These are phyloP conservation scores for Ceratosolen solmsi DNA, from an alignment of 1,140 invertebrate genomes.

Conservation along the genomic window DNA sequence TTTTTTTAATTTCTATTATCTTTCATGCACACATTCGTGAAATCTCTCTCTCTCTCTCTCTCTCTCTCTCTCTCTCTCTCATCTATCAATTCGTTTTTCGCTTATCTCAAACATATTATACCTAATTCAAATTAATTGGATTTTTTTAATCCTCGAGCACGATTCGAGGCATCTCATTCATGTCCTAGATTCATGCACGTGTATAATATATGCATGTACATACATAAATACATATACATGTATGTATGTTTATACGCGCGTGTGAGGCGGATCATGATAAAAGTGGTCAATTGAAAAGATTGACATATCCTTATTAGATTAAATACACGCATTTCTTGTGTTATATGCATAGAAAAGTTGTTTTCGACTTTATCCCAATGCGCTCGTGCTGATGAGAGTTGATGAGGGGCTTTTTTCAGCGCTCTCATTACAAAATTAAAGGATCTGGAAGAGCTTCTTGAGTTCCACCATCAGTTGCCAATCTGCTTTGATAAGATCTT, in stretches of 20 bases:
- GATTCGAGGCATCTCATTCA: constrained; percentile 29
- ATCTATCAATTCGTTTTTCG: background rate
- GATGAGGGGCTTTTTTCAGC: background rate
- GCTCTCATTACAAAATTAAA: constrained; percentile 76
- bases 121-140: constrained; percentile 16
- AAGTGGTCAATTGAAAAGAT: background rate
- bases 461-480: constrained; percentile 99
- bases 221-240: constrained; percentile 4
- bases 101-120: background rate
- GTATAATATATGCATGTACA: background rate
- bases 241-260: constrained; percentile 5
- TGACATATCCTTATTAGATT: constrained; percentile 5
- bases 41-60: background rate
- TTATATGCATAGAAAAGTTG: background rate
- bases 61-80: background rate
- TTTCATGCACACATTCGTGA: background rate
- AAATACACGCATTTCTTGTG: background rate
- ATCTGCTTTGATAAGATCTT: constrained; percentile 95
- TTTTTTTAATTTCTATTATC: background rate
- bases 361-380: background rate
- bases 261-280: constrained; percentile 4
- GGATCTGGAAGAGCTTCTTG: constrained; percentile 98
- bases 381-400: background rate
- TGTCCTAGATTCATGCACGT: background rate
- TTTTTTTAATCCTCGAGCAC: constrained; percentile 11